Percentiles rank a stretch among this genome's conserved stretches.
phyloP scores from a whole-genome alignment of 2,113 vertebrate species.

The Mormoops blainvillei region DNA sequence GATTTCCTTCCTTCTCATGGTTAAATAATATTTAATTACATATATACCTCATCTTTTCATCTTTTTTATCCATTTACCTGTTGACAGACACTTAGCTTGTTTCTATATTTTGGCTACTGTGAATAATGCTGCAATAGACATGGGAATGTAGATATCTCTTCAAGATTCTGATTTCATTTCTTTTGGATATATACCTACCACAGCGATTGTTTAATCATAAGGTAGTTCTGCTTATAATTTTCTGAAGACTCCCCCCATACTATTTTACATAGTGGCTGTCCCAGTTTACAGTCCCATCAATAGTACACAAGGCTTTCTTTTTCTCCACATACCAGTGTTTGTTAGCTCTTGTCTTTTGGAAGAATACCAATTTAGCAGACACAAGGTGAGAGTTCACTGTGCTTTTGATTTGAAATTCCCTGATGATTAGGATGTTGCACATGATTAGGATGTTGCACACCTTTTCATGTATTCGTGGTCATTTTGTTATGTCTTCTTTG shows the following conservation, averaged over 20 bases:
- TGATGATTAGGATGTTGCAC: background rate
- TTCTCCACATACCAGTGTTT: background rate
- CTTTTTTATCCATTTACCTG: background rate
- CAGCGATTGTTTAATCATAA: background rate
- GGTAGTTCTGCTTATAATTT: background rate
- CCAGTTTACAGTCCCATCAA: background rate
- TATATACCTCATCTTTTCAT: background rate
- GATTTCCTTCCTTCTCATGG: background rate
- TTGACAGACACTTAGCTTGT: background rate
- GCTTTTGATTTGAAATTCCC: background rate
- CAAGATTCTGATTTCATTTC: background rate
- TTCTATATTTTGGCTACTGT: background rate
- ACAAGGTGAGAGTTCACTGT: background rate
- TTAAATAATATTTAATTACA: background rate
- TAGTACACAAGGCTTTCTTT: background rate
- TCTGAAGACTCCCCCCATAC: background rate
- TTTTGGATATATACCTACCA: background rate
- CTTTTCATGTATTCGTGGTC: background rate
- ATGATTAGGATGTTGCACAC: background rate
- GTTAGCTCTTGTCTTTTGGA: background rate
- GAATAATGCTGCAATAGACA: background rate
- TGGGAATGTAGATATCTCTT: background rate
- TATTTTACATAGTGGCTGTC: background rate
- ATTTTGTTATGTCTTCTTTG: background rate
- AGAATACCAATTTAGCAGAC: background rate